phyloP scores from a whole-genome alignment of 2,113 vertebrate species.

The Xyliphius kryptos region DNA sequence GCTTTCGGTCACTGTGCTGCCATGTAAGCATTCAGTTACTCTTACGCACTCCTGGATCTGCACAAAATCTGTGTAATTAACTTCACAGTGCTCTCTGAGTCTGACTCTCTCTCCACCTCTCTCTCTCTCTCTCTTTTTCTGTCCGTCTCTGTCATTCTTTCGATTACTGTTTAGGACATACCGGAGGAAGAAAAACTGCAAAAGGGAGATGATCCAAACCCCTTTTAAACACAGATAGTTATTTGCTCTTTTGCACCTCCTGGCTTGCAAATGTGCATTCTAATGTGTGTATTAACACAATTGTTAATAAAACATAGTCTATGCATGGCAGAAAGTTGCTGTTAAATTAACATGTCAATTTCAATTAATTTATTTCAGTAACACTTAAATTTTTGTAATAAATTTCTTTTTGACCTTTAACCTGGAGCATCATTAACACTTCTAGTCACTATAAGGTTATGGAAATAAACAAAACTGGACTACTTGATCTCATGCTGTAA shows the following conservation, averaged over 20 bases:
- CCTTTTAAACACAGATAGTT: conserved; percentile 67
- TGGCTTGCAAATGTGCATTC: conserved; percentile 51
- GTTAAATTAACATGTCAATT: not conserved
- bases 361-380: no score
- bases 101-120: conserved; percentile 68
- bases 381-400: no score
- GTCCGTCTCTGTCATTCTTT: conserved; percentile 74
- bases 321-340: conserved; percentile 24
- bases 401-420: no score
- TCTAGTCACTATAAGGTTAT: no score
- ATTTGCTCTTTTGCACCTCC: conserved; percentile 59
- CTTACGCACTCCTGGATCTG: conserved; percentile 79
- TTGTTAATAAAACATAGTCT: conserved; percentile 10
- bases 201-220: no score
- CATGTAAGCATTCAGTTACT: conserved; percentile 76
- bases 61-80: conserved; percentile 92
- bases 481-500: no score
- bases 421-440: no score
- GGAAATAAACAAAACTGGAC: no score
- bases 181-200: conserved; percentile 71
- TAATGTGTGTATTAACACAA: conserved; percentile 24
- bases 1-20: conserved; percentile 81
- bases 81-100: conserved; percentile 77
- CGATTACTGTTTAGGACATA: conserved; percentile 78
- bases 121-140: no score